These are phyloP conservation scores for Desmodus rotundus DNA, from an alignment of 2,113 vertebrate genomes.

Conservation along the genomic window DNA sequence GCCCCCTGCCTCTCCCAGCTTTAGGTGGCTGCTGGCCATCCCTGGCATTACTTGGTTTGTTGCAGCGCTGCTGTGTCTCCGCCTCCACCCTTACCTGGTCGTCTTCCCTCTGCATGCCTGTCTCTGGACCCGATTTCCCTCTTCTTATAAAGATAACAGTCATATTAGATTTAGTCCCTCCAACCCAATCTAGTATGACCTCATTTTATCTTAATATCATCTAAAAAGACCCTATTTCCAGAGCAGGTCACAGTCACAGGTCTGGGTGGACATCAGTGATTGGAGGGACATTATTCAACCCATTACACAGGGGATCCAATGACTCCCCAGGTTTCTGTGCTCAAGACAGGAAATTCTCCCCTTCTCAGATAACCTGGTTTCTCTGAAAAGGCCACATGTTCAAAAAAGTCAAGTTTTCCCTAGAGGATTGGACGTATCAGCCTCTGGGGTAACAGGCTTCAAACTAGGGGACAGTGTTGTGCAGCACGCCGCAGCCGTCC, in stretches of 20 bases:
- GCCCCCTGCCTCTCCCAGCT: neutral
- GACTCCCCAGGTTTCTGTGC: neutral
- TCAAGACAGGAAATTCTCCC: neutral
- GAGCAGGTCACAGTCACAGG: neutral
- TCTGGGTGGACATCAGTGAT: neutral
- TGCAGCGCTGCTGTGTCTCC: rapidly evolving
- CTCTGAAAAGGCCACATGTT: neutral
- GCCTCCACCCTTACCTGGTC: neutral
- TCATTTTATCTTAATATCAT: neutral
- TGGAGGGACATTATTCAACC: no score
- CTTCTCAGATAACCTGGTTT: neutral
- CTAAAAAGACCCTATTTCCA: neutral
- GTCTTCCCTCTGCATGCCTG: rapidly evolving
- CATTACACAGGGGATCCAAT: neutral
- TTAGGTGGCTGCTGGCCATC: neutral
- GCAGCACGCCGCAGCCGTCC: neutral
- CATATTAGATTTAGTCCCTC: neutral
- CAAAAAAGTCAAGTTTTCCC: neutral
- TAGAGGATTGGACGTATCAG: neutral
- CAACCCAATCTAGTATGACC: rapidly evolving
- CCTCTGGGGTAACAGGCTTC: neutral
- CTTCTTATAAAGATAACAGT: neutral
- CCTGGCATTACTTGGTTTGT: neutral
- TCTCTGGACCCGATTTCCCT: neutral
- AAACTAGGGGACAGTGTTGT: neutral